Conservation (phyloP, 2,797 vertebrate species). For the Lacerta viridis region DNA sequence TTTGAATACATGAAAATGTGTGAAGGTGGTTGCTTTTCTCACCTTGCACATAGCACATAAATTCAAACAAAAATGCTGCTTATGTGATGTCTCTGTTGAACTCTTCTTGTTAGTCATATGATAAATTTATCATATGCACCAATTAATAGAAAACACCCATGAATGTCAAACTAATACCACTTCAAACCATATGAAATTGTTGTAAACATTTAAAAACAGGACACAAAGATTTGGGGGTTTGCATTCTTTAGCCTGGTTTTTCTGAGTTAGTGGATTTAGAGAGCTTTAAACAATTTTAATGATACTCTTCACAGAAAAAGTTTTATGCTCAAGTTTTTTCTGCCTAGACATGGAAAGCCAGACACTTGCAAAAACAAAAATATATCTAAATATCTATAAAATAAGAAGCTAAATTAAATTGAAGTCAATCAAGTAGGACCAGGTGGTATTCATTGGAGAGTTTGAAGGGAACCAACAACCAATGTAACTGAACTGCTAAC, state of each 20-base stretch:
- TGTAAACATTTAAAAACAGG: slow-evolving; percentile 14
- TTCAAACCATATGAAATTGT: slow-evolving; percentile 12
- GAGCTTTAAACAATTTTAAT: slow-evolving; percentile 28
- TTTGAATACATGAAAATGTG: slow-evolving; percentile 44
- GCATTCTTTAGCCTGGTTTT: slow-evolving; percentile 34
- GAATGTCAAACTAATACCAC: slow-evolving; percentile 41
- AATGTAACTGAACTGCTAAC: slow-evolving; percentile 67
- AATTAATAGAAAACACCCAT: slow-evolving; percentile 57
- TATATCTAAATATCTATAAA: slow-evolving; percentile 64
- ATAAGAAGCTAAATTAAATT: slow-evolving; percentile 68
- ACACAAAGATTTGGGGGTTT: background rate
- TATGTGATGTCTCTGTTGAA: slow-evolving; percentile 42
- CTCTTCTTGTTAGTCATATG: slow-evolving; percentile 14
- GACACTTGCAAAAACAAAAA: slow-evolving; percentile 61
- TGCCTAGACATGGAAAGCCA: slow-evolving; percentile 57
- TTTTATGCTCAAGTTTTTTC: slow-evolving; percentile 33
- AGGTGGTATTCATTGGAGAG: slow-evolving; percentile 71
- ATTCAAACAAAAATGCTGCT: slow-evolving; percentile 29
- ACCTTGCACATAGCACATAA: slow-evolving; percentile 40
- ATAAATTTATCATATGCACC: slow-evolving; percentile 20
- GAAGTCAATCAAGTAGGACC: slow-evolving; percentile 67
- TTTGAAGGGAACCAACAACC: slow-evolving; percentile 69
- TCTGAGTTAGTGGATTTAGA: slow-evolving; percentile 25
- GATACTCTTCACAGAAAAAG: slow-evolving; percentile 43
- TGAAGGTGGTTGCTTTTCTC: slow-evolving; percentile 44